Evolutionary conservation across 2,888 invertebrate species (phyloP).

Genomic region (Palloptera scutellata): DNA sequence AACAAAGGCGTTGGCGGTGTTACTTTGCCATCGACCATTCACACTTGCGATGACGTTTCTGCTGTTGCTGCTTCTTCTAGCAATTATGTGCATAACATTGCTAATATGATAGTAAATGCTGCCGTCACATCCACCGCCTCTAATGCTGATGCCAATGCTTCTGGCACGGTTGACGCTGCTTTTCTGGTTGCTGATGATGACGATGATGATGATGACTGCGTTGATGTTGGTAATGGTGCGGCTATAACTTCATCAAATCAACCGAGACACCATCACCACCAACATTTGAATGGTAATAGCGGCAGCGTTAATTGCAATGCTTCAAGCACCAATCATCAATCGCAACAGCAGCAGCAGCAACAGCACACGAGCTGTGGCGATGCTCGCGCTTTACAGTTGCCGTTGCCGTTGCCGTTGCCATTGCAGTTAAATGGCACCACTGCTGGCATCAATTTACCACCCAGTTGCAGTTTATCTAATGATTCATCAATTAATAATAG

Average conservation of each 20-base stretch:
- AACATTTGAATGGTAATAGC: slow-evolving; percentile 29
- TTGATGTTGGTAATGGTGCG: slow-evolving; percentile 30
- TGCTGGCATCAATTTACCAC: slow-evolving; percentile 14
- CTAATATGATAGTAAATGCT: slow-evolving; percentile 7
- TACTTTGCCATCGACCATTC: slow-evolving; percentile 31
- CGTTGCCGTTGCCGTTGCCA: neutral
- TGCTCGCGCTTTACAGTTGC: neutral
- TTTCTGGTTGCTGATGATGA: slow-evolving; percentile 29
- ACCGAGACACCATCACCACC: slow-evolving; percentile 13
- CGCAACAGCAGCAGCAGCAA: neutral
- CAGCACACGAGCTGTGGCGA: slow-evolving; percentile 4
- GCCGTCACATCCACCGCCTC: neutral
- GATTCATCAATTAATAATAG: slow-evolving; percentile 31
- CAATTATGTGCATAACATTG: slow-evolving; percentile 36
- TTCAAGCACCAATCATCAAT: slow-evolving; percentile 8
- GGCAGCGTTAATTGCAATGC: slow-evolving; percentile 28
- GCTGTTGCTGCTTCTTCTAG: slow-evolving; percentile 27
- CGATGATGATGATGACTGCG: neutral
- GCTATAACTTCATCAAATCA: slow-evolving; percentile 26
- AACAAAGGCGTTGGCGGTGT: slow-evolving; percentile 53
- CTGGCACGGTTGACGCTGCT: slow-evolving; percentile 41
- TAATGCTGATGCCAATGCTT: slow-evolving; percentile 45
- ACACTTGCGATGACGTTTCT: slow-evolving; percentile 24
- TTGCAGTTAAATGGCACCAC: slow-evolving; percentile 13
- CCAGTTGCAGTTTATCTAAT: slow-evolving; percentile 8